Evolutionary conservation across 30 jellyfish, hydroid and myxozoan genomes (phyloP), one percentile per base, ranked within the genome.

Genomic region (Chrysaora quinquecirrha): DNA sequence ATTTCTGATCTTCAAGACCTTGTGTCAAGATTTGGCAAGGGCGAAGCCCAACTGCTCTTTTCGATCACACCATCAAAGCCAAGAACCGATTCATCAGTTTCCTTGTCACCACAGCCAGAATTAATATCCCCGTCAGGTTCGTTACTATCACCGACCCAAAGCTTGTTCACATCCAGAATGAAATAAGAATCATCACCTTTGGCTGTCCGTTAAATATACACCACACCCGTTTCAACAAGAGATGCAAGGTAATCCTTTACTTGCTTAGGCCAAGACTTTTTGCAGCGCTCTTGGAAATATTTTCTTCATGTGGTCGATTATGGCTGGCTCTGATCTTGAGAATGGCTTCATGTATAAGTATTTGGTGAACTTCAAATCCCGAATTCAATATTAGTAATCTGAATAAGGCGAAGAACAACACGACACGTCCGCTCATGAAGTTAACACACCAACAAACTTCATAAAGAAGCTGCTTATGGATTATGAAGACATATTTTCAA

Each of bases 111-210:
- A 43, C 58, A 43, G 58, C 16, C 58, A 43, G 58, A 43, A 6
- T 43, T 43, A 43, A 43, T 43, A 43, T 43, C 58, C 58, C 58
- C 58, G 58, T 43, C 58, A 43, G 58, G 58, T 43, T 43, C 58
- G 58, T 43, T 43, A 43, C 16, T 43, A 43, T 43, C 58, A 43
- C 58, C 9, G 58, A 43, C 58, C 58, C 58, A 9, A 43, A 43
- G 58, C 58, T 43, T 43, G 58, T 43, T 43, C 58, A 43, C 16
- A 43, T 43, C 58, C 58, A 43, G 16, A 43, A 43, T 43, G 58
- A 43, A 43, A 43, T 43, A 43, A 43, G 58, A 43, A 43, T 43
- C 58, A 43, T 43, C 9, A 43, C 58, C 58, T 43, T 43, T 43
- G 58, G 58, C 58, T 43, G 58, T 43, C 58, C 58, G 58, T 43